Conservation (phyloP, 2,113 vertebrate genomes). For the Marmota monax region DNA sequence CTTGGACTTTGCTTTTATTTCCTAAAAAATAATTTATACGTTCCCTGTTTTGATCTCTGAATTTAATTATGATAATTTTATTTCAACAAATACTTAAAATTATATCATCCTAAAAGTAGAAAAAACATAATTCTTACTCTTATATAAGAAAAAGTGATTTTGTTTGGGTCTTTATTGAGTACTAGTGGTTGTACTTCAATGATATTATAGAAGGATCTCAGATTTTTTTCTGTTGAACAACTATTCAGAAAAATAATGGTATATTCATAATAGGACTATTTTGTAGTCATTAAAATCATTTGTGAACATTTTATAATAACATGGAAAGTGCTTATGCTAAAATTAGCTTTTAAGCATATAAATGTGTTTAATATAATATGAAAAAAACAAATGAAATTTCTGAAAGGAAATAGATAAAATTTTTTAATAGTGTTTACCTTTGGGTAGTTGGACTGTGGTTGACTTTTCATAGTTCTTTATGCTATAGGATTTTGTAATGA, state of each 20-base stretch:
- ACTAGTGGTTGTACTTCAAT: not conserved
- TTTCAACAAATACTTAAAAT: constrained; percentile 41
- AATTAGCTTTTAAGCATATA: constrained; percentile 36
- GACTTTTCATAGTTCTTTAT: constrained; percentile 50
- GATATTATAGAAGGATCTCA: not conserved
- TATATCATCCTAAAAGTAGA: constrained; percentile 30
- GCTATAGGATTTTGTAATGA: constrained; percentile 47
- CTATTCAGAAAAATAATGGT: not conserved
- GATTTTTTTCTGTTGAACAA: not conserved
- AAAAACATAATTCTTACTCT: not conserved
- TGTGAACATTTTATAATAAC: constrained; percentile 28
- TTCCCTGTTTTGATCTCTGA: constrained; percentile 24
- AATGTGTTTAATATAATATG: constrained; percentile 15
- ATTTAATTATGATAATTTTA: constrained; percentile 28
- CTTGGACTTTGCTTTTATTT: constrained; percentile 37
- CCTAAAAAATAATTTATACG: not conserved
- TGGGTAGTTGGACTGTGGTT: not conserved
- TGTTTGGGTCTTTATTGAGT: not conserved
- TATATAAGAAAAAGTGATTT: not conserved
- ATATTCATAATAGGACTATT: not conserved
- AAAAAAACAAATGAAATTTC: constrained; percentile 29
- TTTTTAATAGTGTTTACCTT: constrained; percentile 54
- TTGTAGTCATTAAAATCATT: not conserved
- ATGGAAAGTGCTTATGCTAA: constrained; percentile 33
- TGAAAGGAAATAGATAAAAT: constrained; percentile 51